phyloP scores from a whole-genome alignment of 2,888 invertebrate species.

The Parasteatoda lunata region DNA sequence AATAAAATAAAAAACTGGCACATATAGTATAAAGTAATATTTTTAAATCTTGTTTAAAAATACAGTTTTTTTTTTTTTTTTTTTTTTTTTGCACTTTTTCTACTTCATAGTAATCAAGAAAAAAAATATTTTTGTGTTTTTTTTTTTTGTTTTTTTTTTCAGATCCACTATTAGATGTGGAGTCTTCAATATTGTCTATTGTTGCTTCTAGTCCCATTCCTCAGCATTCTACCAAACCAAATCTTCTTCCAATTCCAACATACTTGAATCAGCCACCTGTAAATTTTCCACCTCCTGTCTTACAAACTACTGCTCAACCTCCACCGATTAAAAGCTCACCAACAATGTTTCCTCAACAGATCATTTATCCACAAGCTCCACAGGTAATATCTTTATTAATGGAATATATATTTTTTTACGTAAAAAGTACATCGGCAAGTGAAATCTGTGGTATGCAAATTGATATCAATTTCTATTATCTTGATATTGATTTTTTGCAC shows the following conservation, averaged over 20 bases:
- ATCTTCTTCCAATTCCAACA: conserved; percentile 19
- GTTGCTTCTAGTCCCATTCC: conserved; percentile 1
- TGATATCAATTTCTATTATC: too few relatives aligned
- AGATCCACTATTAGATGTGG: conserved; percentile 16
- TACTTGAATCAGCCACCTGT: conserved; percentile 31
- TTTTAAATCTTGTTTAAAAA: too few relatives aligned
- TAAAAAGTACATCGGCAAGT: too few relatives aligned
- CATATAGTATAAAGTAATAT: too few relatives aligned
- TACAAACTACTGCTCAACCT: conserved; percentile 11
- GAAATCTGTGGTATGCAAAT: too few relatives aligned
- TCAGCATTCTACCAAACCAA: conserved; percentile 17
- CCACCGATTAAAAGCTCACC: conserved; percentile 17
- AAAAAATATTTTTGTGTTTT: background rate
- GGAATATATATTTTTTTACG: too few relatives aligned
- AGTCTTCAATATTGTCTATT: conserved; percentile 11
- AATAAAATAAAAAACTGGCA: too few relatives aligned
- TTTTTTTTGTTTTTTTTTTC: conserved; percentile 1
- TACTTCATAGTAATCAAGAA: too few relatives aligned
- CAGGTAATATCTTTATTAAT: conserved; percentile 15
- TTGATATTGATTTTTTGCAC: too few relatives aligned
- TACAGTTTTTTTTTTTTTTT: too few relatives aligned
- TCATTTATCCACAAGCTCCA: conserved; percentile 36
- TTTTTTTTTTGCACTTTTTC: too few relatives aligned
- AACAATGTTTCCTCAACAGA: conserved; percentile 41
- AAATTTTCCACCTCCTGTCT: conserved; percentile 42